Base-by-base conservation (phyloP, 2,113 vertebrate genomes). In the Odontophorus gujanensis region DNA sequence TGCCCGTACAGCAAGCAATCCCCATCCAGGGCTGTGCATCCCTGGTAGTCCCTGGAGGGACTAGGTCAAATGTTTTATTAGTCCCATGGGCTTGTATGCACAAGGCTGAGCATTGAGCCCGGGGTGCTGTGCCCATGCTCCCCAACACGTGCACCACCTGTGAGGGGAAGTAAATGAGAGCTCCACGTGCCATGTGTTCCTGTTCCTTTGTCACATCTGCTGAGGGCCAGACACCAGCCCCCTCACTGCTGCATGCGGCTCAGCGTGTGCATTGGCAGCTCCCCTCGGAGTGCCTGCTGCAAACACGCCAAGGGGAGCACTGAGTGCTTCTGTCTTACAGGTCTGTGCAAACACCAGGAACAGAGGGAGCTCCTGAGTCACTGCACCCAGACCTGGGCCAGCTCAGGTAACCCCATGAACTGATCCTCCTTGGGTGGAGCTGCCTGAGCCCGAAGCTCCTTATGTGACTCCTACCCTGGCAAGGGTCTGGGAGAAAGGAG, bases 281-380 rank as follows among this genome's bases (percentile, higher is more conserved):
- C 30, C 88, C 32, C 83, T 61, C 63, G 69, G 24, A 2, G 3
- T 51, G 63, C 53, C 28, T 82, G 63, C 76, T 26, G 81, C 84
- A 89, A 84, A 77, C 34, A 59, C 2, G 4, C 71, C 42, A n/a
- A 0, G 0, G 34, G n/a, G 51, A 51, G 28, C 2, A 36, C 51
- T 84, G 51, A 72, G 36, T 1, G 11, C 40, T 89, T 67, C 48
- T 75, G 66, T 45, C 26, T 75, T 55, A 32, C n/a, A 75, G 78
- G 22, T 42, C 66, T 85, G n/a, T 50, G 59, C 81, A 85, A 85
- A 80, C 58, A 38, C 45, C 14, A 65, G 65, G 59, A 95, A 87
- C n/a, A 81, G 82, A 92, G 87, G 92, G 85, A 94, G 85, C 80
- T 90, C 61, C 82, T 83, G 80, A 92, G 82, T 71, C 73, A 28